Evolutionary conservation across 2,113 vertebrate genomes (phyloP).

Genomic region (Gymnorhina tibicen): DNA sequence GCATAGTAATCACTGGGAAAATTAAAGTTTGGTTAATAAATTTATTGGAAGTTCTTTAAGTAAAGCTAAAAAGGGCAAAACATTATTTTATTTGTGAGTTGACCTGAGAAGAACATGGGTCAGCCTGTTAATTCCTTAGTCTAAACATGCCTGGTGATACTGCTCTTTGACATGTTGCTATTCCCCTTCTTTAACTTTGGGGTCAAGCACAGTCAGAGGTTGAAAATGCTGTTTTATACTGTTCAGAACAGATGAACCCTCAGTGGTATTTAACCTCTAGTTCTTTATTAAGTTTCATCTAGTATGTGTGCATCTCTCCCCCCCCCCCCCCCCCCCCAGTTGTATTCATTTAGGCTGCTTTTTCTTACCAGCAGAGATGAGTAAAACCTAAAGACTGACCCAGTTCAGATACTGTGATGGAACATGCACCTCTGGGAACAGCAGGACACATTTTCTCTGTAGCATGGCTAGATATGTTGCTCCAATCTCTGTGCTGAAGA

Average conservation of each 20-base stretch:
- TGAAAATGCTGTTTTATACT: neutral
- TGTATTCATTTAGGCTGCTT: neutral
- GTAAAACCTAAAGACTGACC: neutral
- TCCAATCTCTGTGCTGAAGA: neutral
- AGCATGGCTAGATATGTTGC: neutral
- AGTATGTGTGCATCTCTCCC: neutral
- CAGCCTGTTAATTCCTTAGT: neutral
- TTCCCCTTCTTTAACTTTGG: neutral
- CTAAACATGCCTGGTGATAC: neutral
- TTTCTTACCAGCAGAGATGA: neutral
- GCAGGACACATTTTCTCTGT: neutral
- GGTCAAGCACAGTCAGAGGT: neutral
- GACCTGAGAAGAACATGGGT: neutral
- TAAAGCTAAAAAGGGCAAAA: neutral
- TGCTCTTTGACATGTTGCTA: neutral
- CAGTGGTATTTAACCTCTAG: neutral
- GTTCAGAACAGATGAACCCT: neutral
- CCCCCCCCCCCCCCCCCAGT: neutral
- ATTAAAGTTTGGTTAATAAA: neutral
- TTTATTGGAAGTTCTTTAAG: neutral
- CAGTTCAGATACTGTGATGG: neutral
- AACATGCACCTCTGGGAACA: neutral
- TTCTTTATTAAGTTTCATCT: neutral
- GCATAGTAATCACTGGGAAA: neutral
- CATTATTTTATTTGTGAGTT: neutral